Evolutionary conservation across 1,140 invertebrate species (phyloP).

Genomic region (Cyphomyrmex costatus): DNA sequence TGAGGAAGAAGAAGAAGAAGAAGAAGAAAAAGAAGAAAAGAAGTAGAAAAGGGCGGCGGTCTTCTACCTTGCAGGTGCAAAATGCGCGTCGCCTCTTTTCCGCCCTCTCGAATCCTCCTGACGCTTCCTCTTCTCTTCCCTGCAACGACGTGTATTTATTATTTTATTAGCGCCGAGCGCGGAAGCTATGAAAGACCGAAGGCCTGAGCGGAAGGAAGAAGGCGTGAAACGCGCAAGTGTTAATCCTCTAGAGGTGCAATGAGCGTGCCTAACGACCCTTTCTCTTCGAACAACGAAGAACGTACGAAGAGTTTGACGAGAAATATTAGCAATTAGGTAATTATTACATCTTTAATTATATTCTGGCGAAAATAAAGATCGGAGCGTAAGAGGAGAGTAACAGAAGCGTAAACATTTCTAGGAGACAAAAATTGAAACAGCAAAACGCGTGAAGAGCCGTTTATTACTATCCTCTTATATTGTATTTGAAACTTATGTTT

Average conservation of each 20-base stretch:
- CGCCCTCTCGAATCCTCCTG: conserved; percentile 55
- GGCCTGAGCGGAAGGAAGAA: conserved; percentile 49
- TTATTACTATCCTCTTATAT: no score
- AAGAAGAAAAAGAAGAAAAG: conserved; percentile 53
- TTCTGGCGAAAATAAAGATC: neutral
- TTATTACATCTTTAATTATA: neutral
- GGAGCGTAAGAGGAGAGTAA: no score
- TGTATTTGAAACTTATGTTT: no score
- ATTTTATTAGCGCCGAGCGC: conserved; percentile 77
- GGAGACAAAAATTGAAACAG: no score
- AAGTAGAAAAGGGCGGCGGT: conserved; percentile 28
- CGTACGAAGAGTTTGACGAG: neutral
- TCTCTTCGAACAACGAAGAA: neutral
- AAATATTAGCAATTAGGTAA: neutral
- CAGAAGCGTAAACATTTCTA: no score
- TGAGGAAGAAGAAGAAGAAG: conserved; percentile 7
- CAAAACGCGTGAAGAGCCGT: no score
- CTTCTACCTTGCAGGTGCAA: conserved; percentile 66
- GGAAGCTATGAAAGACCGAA: conserved; percentile 64
- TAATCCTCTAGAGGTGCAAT: conserved; percentile 43
- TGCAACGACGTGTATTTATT: conserved; percentile 76
- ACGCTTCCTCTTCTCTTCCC: conserved; percentile 63
- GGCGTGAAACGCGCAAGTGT: conserved; percentile 25
- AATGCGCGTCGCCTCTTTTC: conserved; percentile 56
- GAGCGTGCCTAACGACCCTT: conserved; percentile 15